These are phyloP conservation scores for Zophobas atratus DNA, from an alignment of 1,140 invertebrate genomes.

Conservation along the genomic window DNA sequence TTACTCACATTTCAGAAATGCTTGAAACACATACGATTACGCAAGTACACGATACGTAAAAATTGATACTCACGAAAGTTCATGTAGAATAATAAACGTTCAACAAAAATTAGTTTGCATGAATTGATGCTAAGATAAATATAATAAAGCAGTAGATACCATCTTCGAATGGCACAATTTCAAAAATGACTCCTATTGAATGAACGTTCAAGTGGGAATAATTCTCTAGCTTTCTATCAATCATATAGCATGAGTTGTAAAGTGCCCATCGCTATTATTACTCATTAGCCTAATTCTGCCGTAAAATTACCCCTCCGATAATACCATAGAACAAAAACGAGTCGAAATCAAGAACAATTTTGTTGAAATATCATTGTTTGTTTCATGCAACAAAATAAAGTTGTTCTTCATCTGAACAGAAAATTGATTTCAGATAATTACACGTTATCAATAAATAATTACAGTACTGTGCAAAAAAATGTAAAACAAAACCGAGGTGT, in stretches of 20 bases:
- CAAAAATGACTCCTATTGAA: conserved; percentile 8
- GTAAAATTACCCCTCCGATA: no score
- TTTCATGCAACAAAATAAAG: no score
- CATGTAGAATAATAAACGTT: conserved; percentile 14
- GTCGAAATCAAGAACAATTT: no score
- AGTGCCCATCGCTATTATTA: conserved; percentile 7
- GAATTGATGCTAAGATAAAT: conserved; percentile 22
- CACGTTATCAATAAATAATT: no score
- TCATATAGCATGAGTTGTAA: conserved; percentile 17
- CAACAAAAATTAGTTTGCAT: conserved; percentile 23
- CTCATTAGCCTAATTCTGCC: no score
- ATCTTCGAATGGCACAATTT: conserved; percentile 23
- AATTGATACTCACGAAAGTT: conserved; percentile 32
- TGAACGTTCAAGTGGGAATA: neutral
- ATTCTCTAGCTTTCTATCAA: conserved; percentile 7
- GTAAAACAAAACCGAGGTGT: no score
- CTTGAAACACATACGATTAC: neutral
- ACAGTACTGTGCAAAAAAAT: no score
- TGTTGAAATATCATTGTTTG: no score
- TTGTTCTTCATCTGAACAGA: no score
- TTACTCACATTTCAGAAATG: neutral
- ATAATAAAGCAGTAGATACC: conserved; percentile 25
- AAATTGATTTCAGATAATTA: no score
- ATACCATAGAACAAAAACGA: no score
- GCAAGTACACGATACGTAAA: conserved; percentile 24